phyloP scores from a whole-genome alignment of 2,888 invertebrate species.

The Cantharis nigra region DNA sequence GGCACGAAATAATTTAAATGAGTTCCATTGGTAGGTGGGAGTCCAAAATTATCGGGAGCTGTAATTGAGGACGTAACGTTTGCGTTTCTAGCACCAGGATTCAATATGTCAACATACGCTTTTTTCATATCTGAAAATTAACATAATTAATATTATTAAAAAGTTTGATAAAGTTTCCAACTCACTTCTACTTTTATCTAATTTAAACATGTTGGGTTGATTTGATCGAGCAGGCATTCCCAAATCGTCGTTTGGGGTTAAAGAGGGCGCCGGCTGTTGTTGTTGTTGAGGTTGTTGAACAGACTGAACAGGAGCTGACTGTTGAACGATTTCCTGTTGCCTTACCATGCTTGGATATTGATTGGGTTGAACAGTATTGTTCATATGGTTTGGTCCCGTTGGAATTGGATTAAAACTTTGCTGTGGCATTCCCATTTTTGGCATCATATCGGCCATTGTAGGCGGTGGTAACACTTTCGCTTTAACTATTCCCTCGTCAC shows the following conservation, averaged over 20 bases:
- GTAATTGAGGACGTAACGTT: constrained; percentile 49
- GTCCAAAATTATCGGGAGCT: constrained; percentile 47
- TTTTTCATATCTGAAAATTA: constrained; percentile 71
- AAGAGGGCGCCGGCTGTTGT: constrained; percentile 16
- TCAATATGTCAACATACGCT: constrained; percentile 89
- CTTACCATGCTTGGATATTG: background rate
- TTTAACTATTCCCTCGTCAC: constrained; percentile 60
- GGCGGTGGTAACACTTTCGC: constrained; percentile 69
- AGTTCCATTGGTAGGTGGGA: constrained; percentile 40
- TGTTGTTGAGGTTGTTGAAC: background rate
- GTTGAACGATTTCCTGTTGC: background rate
- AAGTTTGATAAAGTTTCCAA: constrained; percentile 31
- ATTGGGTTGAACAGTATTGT: background rate
- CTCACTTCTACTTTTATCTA: constrained; percentile 78
- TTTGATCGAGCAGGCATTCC: constrained; percentile 37
- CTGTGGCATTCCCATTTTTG: constrained; percentile 29
- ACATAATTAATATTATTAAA: constrained; percentile 31
- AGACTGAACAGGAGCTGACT: background rate
- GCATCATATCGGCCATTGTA: constrained; percentile 65
- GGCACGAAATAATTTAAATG: constrained; percentile 62
- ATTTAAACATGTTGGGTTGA: constrained; percentile 76
- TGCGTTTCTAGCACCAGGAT: constrained; percentile 64
- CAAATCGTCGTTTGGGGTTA: constrained; percentile 17
- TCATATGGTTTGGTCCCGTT: background rate
- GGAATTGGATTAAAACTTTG: background rate